Percentiles rank a stretch among this genome's conserved stretches.
Evolutionary conservation across 2,888 invertebrate genomes (phyloP).

Genomic region (Melitaea athalia): DNA sequence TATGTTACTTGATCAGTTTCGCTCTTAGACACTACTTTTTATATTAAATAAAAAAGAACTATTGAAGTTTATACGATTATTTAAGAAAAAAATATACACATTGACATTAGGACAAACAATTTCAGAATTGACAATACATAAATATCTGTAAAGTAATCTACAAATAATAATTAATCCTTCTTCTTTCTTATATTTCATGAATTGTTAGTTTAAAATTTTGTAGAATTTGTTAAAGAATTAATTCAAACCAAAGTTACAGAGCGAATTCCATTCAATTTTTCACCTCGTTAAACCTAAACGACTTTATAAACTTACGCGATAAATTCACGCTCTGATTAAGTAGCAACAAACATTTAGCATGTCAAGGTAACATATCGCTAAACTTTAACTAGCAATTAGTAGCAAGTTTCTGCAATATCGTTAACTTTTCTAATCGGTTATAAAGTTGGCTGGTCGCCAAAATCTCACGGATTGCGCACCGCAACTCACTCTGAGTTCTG

Average conservation of each 20-base stretch:
- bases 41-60: not conserved
- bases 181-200: not conserved
- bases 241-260: not conserved
- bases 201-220: not conserved
- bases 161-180: not conserved
- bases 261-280: conserved; percentile 16
- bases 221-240: not conserved
- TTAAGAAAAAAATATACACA: not conserved
- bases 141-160: too few species aligned
- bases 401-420: conserved; percentile 45
- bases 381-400: conserved; percentile 50
- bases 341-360: conserved; percentile 38
- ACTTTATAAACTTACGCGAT: conserved; percentile 29
- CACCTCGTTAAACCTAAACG: conserved; percentile 24
- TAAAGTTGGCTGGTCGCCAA: conserved; percentile 42
- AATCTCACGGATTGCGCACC: conserved; percentile 38
- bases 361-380: conserved; percentile 43
- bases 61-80: not conserved
- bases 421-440: conserved; percentile 43
- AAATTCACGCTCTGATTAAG: conserved; percentile 32
- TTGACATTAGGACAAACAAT: too few species aligned
- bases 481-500: conserved; percentile 22
- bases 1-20: conserved; percentile 12
- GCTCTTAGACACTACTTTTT: not conserved
- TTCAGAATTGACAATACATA: too few species aligned